Conservation (phyloP, 2,113 vertebrate species). For the Neogale vison region DNA sequence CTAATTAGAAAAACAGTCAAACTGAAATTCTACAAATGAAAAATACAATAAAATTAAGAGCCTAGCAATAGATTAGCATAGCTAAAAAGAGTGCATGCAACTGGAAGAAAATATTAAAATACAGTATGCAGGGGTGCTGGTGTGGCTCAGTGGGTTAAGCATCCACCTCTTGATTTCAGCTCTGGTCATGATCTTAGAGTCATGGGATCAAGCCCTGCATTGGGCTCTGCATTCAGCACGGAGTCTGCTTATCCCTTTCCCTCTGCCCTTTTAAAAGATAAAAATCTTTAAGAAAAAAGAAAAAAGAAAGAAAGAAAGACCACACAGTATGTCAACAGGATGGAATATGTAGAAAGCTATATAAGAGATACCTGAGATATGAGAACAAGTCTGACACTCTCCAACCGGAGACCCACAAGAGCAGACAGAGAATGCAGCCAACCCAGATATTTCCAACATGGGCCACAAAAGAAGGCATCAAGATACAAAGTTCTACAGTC, state of each 20-base stretch:
- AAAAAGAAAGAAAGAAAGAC: too few species aligned
- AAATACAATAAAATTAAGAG: constrained; percentile 18
- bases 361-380: neutral
- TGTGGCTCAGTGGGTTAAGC: neutral
- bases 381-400: neutral
- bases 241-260: neutral
- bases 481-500: neutral
- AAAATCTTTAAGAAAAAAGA: neutral
- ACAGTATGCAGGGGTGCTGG: neutral
- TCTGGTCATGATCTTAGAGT: neutral
- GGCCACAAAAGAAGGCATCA: neutral
- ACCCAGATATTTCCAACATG: neutral
- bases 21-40: neutral
- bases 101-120: neutral
- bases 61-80: neutral
- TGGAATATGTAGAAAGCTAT: neutral
- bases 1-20: neutral
- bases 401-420: neutral
- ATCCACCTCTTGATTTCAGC: neutral
- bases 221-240: neutral
- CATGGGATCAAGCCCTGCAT: neutral
- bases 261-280: neutral
- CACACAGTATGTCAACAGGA: neutral
- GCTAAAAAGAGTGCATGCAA: neutral
- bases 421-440: neutral